phyloP scores from a whole-genome alignment of 64 coral and sea anemone genomes.

The Orbicella faveolata region DNA sequence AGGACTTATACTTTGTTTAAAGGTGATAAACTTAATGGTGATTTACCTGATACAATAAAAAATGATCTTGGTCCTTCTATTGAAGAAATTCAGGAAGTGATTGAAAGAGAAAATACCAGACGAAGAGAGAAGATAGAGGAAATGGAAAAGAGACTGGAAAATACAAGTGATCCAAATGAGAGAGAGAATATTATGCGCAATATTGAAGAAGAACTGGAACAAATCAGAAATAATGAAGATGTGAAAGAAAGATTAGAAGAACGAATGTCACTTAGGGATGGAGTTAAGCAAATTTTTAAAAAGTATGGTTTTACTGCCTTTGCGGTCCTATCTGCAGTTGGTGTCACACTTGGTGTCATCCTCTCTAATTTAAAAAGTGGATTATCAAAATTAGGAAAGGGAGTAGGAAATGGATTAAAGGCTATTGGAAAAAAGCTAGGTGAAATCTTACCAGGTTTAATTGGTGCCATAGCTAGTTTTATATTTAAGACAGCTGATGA shows the following conservation, averaged over 20 bases:
- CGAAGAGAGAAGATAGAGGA: too few relatives aligned
- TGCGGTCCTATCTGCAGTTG: slow-evolving; percentile 40
- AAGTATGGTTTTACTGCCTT: slow-evolving; percentile 47
- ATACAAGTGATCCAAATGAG: too few relatives aligned
- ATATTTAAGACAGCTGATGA: slow-evolving; percentile 40
- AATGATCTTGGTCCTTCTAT: too few relatives aligned
- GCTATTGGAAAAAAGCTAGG: slow-evolving; percentile 40
- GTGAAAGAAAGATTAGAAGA: slow-evolving; percentile 44
- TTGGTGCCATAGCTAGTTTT: slow-evolving; percentile 35
- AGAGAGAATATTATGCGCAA: too few relatives aligned
- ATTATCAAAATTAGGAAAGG: slow-evolving; percentile 40
- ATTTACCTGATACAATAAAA: too few relatives aligned
- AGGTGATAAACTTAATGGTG: too few relatives aligned
- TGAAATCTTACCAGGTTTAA: slow-evolving; percentile 32
- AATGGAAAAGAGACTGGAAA: too few relatives aligned
- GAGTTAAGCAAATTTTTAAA: slow-evolving; percentile 28
- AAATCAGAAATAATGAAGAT: not conserved
- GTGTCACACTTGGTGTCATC: slow-evolving; percentile 22
- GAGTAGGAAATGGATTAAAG: slow-evolving; percentile 59
- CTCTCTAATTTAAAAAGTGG: slow-evolving; percentile 29
- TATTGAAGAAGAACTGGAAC: too few relatives aligned
- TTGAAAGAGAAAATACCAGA: too few relatives aligned
- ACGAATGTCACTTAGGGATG: slow-evolving; percentile 32
- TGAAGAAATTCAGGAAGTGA: too few relatives aligned
- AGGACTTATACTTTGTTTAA: too few relatives aligned